These are phyloP conservation scores for Carassius carassius DNA, from an alignment of 2,113 vertebrate species.

Conservation along the genomic window DNA sequence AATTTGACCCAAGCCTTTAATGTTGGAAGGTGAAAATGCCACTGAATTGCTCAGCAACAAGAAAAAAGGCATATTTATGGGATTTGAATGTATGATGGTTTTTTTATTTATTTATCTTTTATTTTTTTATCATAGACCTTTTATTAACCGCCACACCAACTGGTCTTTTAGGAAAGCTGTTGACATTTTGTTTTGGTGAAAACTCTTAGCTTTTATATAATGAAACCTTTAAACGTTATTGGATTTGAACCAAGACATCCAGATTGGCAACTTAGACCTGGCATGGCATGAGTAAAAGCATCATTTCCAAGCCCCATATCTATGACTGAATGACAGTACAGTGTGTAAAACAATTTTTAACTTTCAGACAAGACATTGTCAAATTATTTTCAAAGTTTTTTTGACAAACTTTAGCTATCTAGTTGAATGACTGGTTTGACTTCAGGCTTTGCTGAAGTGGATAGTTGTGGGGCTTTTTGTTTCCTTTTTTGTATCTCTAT, in stretches of 20 bases:
- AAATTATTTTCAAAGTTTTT: not conserved
- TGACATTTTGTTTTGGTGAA: not conserved
- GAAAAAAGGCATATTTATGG: not conserved
- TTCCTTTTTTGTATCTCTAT: slow-evolving; percentile 55
- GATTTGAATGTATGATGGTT: not conserved
- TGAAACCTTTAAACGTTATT: not conserved
- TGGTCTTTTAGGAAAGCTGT: not conserved
- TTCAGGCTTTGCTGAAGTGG: slow-evolving; percentile 6
- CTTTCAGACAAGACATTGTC: not conserved
- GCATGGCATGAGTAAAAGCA: too few species aligned
- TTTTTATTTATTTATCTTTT: not conserved
- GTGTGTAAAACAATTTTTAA: not conserved
- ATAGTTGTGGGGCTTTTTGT: slow-evolving; percentile 1
- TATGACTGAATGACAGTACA: not conserved
- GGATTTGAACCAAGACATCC: not conserved
- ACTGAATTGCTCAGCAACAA: too few species aligned
- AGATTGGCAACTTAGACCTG: too few species aligned
- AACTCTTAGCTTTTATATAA: not conserved
- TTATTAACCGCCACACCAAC: not conserved
- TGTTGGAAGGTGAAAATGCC: not conserved
- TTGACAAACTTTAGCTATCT: not conserved
- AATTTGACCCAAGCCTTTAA: not conserved
- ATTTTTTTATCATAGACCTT: not conserved
- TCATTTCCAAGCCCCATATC: not conserved
- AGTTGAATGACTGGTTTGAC: slow-evolving; percentile 26